A percentile compares a stretch with the other conserved stretches of the same genome.
phyloP scores from a whole-genome alignment of 2,888 invertebrate genomes.

The Caenorhabditis doughertyi region DNA sequence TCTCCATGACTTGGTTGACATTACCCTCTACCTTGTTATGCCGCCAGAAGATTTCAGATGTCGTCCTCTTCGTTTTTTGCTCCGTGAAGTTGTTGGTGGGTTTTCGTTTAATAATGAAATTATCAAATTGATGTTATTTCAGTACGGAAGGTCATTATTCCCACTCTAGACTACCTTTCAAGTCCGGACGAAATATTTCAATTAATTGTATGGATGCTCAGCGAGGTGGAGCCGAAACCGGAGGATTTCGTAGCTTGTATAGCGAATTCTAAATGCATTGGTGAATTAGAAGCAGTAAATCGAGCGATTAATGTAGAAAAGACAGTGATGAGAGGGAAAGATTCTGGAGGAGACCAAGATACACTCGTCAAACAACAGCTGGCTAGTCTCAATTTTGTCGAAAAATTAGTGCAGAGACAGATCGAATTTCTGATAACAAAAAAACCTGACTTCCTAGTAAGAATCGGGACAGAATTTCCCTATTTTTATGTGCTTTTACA shows the following conservation, averaged over 20 bases:
- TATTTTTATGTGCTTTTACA: slow-evolving; percentile 13
- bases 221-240: slow-evolving; percentile 88
- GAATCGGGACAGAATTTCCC: neutral
- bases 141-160: slow-evolving; percentile 86
- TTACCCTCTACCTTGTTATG: slow-evolving; percentile 89
- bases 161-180: slow-evolving; percentile 88
- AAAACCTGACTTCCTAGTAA: slow-evolving; percentile 19
- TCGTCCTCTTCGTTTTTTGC: slow-evolving; percentile 88
- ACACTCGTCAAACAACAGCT: slow-evolving; percentile 90
- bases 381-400: slow-evolving; percentile 90
- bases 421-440: slow-evolving; percentile 34
- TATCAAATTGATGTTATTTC: slow-evolving; percentile 7
- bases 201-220: slow-evolving; percentile 92
- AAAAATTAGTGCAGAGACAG: slow-evolving; percentile 71
- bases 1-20: slow-evolving; percentile 90
- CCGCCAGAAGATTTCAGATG: slow-evolving; percentile 92
- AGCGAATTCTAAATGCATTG: slow-evolving; percentile 89
- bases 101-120: too few species aligned
- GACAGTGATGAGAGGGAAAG: slow-evolving; percentile 88
- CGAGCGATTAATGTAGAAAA: slow-evolving; percentile 91
- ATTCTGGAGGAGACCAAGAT: slow-evolving; percentile 92
- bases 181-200: slow-evolving; percentile 95
- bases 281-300: slow-evolving; percentile 90
- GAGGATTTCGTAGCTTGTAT: slow-evolving; percentile 92
- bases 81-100: slow-evolving; percentile 83